Conservation (phyloP, 2,113 vertebrate genomes). For the Tiliqua scincoides region DNA sequence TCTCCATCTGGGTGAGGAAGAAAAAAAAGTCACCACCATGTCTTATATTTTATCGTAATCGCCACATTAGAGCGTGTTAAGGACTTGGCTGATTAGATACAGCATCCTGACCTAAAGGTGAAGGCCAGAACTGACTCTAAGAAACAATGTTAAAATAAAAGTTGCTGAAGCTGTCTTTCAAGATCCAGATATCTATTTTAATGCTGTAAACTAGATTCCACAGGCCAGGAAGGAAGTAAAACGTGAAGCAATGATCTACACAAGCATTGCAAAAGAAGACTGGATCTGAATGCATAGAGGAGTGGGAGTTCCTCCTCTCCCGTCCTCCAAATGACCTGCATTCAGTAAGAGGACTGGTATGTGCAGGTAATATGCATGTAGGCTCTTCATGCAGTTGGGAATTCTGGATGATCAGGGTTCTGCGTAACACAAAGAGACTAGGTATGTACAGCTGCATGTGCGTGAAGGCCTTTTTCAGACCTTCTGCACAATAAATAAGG, state of each 20-base stretch:
- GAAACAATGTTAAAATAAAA: neutral
- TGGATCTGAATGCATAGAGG: no score
- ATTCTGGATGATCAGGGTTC: no score
- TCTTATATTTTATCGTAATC: slow-evolving; percentile 9
- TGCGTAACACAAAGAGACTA: no score
- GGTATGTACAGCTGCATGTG: no score
- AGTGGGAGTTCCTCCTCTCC: no score
- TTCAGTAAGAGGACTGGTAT: no score
- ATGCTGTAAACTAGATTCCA: neutral
- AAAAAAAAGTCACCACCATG: neutral
- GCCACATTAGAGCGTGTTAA: neutral
- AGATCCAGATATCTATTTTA: neutral
- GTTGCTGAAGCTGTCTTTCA: neutral
- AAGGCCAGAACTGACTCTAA: neutral
- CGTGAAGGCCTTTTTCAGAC: no score
- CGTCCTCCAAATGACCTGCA: no score
- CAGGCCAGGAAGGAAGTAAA: neutral
- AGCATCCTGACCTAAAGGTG: neutral
- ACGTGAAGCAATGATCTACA: neutral
- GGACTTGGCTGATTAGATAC: neutral
- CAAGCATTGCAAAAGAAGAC: neutral
- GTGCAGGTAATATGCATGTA: no score
- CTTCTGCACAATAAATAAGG: no score
- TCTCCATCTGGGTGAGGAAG: neutral
- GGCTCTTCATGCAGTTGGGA: no score